A percentile compares a stretch with the other conserved stretches of the same genome.
Conservation (phyloP, 2,113 vertebrate genomes). For the Galemys pyrenaicus region DNA sequence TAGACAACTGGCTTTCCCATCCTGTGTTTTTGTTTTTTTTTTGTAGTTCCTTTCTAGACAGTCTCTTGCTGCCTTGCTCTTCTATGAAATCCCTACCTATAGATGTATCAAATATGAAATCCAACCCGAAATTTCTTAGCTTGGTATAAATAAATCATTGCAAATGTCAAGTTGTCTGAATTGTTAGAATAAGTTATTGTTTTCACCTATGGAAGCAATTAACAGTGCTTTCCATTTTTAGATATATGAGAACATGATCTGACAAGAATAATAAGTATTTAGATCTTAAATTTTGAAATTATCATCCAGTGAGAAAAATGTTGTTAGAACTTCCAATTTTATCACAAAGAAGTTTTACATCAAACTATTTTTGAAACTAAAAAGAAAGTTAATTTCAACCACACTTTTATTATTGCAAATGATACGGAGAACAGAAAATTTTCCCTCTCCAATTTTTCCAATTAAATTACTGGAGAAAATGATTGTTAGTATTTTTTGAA, state of each 20-base stretch:
- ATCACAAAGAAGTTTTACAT: not conserved
- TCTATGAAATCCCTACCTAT: not conserved
- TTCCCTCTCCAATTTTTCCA: not conserved
- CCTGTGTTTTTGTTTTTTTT: not conserved
- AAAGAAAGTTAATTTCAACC: not conserved
- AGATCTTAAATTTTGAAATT: constrained; percentile 5
- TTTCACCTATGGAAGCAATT: constrained; percentile 25
- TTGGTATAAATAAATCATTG: constrained; percentile 31
- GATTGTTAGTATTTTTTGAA: not conserved
- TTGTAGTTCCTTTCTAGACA: not conserved
- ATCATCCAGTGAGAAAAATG: not conserved
- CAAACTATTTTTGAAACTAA: not conserved
- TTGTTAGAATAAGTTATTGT: constrained; percentile 6
- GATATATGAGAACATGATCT: not conserved
- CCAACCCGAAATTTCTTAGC: not conserved
- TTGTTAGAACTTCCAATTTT: not conserved
- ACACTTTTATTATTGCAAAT: not conserved
- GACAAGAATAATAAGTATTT: constrained; percentile 17
- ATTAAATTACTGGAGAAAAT: not conserved
- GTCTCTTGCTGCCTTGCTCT: not conserved
- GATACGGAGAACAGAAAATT: not conserved
- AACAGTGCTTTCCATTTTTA: constrained; percentile 8
- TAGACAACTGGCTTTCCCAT: not conserved
- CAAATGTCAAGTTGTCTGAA: not conserved
- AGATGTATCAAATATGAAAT: not conserved